phyloP scores from a whole-genome alignment of 2,888 invertebrate genomes.

The Litoditis marina region DNA sequence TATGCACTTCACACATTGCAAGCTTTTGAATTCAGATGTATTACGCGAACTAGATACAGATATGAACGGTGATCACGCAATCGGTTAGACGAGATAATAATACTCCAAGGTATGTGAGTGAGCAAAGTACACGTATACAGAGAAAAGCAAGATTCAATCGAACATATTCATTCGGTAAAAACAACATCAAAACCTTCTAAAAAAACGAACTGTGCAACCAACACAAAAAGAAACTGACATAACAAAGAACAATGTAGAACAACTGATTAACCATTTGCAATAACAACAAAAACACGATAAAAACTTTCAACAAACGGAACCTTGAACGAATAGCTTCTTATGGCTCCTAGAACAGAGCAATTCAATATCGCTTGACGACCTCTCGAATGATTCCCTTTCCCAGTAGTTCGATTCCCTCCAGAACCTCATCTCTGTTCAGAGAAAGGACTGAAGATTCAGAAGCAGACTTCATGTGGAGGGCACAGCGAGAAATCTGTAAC shows the following conservation, averaged over 20 bases:
- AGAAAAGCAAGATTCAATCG: background rate
- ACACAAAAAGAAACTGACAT: background rate
- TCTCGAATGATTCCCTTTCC: slow-evolving; percentile 32
- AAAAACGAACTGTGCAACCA: too few relatives aligned
- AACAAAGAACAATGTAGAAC: background rate
- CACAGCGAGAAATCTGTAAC: slow-evolving; percentile 29
- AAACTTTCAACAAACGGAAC: too few relatives aligned
- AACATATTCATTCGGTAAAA: background rate
- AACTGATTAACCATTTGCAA: background rate
- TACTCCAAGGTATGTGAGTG: too few relatives aligned
- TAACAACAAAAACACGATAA: background rate
- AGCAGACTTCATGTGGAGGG: slow-evolving; percentile 13
- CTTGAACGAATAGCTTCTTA: too few relatives aligned
- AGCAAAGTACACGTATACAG: background rate
- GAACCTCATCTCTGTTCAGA: slow-evolving; percentile 34
- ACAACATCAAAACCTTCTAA: background rate
- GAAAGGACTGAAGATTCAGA: slow-evolving; percentile 2
- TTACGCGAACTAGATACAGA: too few relatives aligned
- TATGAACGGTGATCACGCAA: too few relatives aligned
- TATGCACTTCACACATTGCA: too few relatives aligned
- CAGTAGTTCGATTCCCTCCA: slow-evolving; percentile 33
- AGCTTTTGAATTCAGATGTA: too few relatives aligned
- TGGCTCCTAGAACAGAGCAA: too few relatives aligned
- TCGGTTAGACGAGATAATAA: too few relatives aligned
- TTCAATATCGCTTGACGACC: too few relatives aligned